These are phyloP conservation scores for Cheilosia grossa DNA, from an alignment of 2,888 invertebrate species.

Conservation along the genomic window DNA sequence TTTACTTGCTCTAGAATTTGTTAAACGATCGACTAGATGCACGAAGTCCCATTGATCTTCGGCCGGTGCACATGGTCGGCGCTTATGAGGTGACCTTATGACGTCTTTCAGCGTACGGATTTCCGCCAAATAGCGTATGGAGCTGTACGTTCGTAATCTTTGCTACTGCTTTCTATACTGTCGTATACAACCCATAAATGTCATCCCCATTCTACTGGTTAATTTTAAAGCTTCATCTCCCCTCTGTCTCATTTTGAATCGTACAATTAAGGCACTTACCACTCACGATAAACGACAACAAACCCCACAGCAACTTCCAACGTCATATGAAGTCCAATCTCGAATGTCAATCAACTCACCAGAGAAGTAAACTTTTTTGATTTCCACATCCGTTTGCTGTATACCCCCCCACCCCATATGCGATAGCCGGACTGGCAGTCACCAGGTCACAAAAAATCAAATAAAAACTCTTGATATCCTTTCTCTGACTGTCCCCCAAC, in stretches of 20 bases:
- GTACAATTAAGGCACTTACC: slow-evolving; percentile 36
- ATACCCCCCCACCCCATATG: neutral
- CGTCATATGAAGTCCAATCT: slow-evolving; percentile 22
- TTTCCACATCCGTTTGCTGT: slow-evolving; percentile 53
- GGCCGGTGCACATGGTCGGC: too few species aligned
- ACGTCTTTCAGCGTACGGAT: too few species aligned
- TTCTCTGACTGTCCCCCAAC: neutral
- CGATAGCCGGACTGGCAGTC: slow-evolving; percentile 33
- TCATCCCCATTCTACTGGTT: too few species aligned
- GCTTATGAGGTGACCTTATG: too few species aligned
- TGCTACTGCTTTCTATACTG: too few species aligned
- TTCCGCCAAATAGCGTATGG: too few species aligned
- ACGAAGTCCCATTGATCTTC: too few species aligned
- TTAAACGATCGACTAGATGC: too few species aligned
- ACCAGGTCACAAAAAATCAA: slow-evolving; percentile 49
- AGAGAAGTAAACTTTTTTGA: slow-evolving; percentile 59
- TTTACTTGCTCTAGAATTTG: too few species aligned
- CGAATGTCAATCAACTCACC: slow-evolving; percentile 64
- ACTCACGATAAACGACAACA: neutral
- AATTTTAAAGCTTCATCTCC: too few species aligned
- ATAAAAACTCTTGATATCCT: slow-evolving; percentile 53
- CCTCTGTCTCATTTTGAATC: neutral
- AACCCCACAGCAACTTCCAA: slow-evolving; percentile 7
- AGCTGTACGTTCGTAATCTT: too few species aligned
- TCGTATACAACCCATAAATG: too few species aligned